These are phyloP conservation scores for Pelosia muscerda DNA, from an alignment of 2,888 invertebrate genomes.

Conservation along the genomic window DNA sequence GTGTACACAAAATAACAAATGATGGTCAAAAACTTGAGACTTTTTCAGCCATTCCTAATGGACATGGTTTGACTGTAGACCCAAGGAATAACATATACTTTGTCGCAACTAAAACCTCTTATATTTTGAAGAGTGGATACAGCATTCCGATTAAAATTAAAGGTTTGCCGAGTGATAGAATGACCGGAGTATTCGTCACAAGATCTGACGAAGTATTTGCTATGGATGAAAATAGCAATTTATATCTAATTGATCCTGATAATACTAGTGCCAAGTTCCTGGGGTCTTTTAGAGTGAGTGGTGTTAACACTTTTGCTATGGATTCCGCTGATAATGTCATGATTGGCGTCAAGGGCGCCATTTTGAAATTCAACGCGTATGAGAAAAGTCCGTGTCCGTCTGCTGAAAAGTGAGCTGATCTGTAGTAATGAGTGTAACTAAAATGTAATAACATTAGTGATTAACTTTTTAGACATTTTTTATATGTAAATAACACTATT, in stretches of 20 bases:
- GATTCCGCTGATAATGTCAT: constrained; percentile 77
- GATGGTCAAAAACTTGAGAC: constrained; percentile 71
- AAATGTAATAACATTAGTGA: constrained; percentile 39
- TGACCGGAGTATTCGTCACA: constrained; percentile 77
- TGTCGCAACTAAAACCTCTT: constrained; percentile 76
- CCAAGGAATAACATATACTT: constrained; percentile 78
- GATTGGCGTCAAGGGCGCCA: constrained; percentile 72
- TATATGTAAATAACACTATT: constrained; percentile 13
- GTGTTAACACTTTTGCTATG: constrained; percentile 78
- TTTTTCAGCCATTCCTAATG: constrained; percentile 74
- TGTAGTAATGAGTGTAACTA: neutral
- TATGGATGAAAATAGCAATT: constrained; percentile 79
- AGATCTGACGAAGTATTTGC: constrained; percentile 75
- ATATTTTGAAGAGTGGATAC: constrained; percentile 68
- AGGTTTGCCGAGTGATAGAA: constrained; percentile 73
- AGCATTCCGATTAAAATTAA: constrained; percentile 75
- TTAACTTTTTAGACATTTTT: constrained; percentile 20
- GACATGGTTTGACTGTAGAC: constrained; percentile 77
- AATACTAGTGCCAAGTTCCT: constrained; percentile 68
- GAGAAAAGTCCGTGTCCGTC: constrained; percentile 71
- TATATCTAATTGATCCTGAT: constrained; percentile 70
- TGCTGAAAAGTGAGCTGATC: constrained; percentile 50
- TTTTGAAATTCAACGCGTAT: constrained; percentile 71
- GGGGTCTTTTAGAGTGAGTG: constrained; percentile 69
- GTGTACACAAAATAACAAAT: constrained; percentile 74